phyloP scores from a whole-genome alignment of 1,140 invertebrate species.

The Carposina sasakii region DNA sequence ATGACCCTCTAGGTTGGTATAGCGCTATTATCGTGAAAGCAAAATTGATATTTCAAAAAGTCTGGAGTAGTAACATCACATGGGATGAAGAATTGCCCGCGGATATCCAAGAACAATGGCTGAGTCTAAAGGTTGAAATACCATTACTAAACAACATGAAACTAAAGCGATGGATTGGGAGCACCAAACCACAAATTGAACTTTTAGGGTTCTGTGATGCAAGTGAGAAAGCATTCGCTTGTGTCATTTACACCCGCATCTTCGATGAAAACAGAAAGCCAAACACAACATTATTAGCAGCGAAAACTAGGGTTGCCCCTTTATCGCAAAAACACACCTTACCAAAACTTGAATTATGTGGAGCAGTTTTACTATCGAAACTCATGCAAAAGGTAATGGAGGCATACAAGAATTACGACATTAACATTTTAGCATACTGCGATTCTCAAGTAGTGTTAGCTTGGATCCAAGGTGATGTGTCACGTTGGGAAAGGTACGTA shows the following conservation, averaged over 20 bases:
- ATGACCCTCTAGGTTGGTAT: slow-evolving; percentile 46
- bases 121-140: too few species aligned
- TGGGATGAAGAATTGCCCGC: slow-evolving; percentile 47
- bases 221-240: slow-evolving; percentile 25
- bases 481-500: slow-evolving; percentile 41
- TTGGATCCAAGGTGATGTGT: slow-evolving; percentile 34
- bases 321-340: slow-evolving; percentile 49
- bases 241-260: slow-evolving; percentile 33
- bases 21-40: slow-evolving; percentile 40
- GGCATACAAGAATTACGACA: slow-evolving; percentile 7
- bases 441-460: slow-evolving; percentile 38
- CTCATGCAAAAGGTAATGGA: slow-evolving; percentile 29
- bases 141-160: too few species aligned
- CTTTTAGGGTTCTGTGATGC: slow-evolving; percentile 42
- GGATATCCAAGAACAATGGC: too few species aligned
- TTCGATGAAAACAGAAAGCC: slow-evolving; percentile 17
- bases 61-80: slow-evolving; percentile 34
- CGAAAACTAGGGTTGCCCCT: slow-evolving; percentile 61
- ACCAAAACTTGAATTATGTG: slow-evolving; percentile 64
- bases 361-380: slow-evolving; percentile 44
- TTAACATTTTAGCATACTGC: slow-evolving; percentile 23
- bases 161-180: slow-evolving; percentile 26
- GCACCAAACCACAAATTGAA: slow-evolving; percentile 16
- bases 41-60: slow-evolving; percentile 53
- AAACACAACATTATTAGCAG: slow-evolving; percentile 26